phyloP scores from a whole-genome alignment of 2,888 invertebrate species.

The Mimachlamys varia region DNA sequence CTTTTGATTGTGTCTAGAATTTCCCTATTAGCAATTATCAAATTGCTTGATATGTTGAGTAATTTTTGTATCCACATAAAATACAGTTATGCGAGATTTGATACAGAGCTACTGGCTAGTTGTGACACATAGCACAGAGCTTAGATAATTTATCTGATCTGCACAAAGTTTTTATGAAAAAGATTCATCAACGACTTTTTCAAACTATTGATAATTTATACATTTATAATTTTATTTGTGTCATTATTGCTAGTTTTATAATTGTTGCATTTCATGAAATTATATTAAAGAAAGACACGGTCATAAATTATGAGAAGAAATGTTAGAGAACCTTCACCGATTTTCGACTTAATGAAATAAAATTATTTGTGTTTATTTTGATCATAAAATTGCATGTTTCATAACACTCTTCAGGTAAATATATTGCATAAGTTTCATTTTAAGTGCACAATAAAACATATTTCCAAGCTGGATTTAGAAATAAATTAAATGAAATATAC shows the following conservation, averaged over 20 bases:
- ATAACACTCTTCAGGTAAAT: no score
- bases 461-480: no score
- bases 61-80: neutral
- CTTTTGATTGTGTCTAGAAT: neutral
- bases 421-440: no score
- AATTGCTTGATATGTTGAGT: neutral
- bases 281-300: no score
- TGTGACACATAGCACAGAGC: neutral
- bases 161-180: neutral
- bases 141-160: neutral
- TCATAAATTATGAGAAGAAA: no score
- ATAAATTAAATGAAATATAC: no score
- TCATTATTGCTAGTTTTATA: neutral
- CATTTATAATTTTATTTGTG: neutral
- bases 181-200: neutral
- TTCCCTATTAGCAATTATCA: neutral
- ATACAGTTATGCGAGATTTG: neutral
- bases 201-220: neutral
- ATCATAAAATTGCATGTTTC: no score
- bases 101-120: neutral
- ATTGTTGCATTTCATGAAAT: no score
- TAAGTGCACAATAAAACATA: no score
- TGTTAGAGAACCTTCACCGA: no score
- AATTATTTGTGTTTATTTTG: no score
- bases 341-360: no score